Evolutionary conservation across 2,797 vertebrate species (phyloP).

Genomic region (Poecilia picta): DNA sequence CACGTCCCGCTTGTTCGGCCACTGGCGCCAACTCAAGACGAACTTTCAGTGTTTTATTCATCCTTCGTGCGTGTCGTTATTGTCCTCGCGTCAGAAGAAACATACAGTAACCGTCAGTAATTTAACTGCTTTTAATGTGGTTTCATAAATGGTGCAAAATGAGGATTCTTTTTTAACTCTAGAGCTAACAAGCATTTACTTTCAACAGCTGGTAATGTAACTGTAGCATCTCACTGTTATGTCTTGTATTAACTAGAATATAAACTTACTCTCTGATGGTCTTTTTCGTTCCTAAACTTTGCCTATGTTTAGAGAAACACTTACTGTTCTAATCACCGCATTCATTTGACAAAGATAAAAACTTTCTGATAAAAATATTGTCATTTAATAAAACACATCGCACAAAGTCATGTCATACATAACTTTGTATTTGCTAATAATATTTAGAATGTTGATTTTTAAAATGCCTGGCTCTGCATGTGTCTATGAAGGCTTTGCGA

Average conservation of each 20-base stretch:
- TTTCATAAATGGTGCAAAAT: not conserved
- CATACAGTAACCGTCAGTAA: slow-evolving; percentile 1
- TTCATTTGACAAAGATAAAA: not conserved
- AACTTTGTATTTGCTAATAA: not conserved
- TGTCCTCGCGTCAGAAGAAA: not conserved
- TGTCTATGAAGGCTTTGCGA: no score
- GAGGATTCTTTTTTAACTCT: not conserved
- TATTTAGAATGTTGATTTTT: not conserved
- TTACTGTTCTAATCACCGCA: not conserved
- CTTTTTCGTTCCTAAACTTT: not conserved
- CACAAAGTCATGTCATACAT: not conserved
- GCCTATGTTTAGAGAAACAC: not conserved
- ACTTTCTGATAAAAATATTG: not conserved
- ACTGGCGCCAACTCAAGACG: slow-evolving; percentile 37
- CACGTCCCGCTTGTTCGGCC: slow-evolving; percentile 36
- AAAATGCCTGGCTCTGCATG: no score
- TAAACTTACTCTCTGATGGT: not conserved
- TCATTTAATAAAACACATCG: not conserved
- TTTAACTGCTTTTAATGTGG: slow-evolving; percentile 10
- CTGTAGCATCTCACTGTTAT: not conserved
- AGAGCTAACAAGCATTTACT: not conserved
- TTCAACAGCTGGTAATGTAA: not conserved
- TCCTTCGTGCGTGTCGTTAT: slow-evolving; percentile 27
- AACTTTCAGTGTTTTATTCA: slow-evolving; percentile 34
- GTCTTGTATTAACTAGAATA: not conserved